Percentiles rank a stretch among this genome's conserved stretches.
Conservation (phyloP, 2,113 vertebrate species). For the Cercopithecus mona region DNA sequence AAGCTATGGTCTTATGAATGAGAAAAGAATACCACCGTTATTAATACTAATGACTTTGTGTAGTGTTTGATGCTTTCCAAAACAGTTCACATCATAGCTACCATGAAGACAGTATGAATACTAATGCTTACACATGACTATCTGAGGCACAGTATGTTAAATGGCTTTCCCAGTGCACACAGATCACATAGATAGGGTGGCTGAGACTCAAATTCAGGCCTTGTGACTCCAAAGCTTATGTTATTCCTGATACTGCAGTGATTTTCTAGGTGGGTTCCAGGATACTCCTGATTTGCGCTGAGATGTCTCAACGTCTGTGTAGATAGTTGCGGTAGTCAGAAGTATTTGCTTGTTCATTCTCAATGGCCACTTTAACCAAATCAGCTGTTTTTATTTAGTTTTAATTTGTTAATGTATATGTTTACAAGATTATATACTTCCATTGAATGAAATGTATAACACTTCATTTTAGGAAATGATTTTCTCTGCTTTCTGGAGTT, state of each 20-base stretch:
- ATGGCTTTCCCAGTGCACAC: no score
- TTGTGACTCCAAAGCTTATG: not conserved
- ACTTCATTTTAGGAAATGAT: not conserved
- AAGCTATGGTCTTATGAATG: not conserved
- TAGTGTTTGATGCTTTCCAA: not conserved
- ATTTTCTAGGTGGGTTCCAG: not conserved
- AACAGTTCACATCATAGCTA: not conserved
- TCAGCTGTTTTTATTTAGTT: not conserved
- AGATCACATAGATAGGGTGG: not conserved
- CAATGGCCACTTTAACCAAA: not conserved
- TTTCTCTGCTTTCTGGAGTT: not conserved
- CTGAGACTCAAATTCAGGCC: not conserved
- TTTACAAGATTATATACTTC: not conserved
- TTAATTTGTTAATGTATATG: not conserved
- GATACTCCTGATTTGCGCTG: not conserved
- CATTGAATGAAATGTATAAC: no score
- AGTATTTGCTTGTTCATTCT: not conserved
- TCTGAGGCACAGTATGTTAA: not conserved
- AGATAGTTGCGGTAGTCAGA: not conserved
- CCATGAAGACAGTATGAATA: not conserved
- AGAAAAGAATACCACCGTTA: not conserved
- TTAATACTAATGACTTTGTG: not conserved
- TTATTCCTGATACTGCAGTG: not conserved
- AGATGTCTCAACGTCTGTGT: not conserved
- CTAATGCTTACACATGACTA: not conserved